These are phyloP conservation scores for Tetrapedia diversipes DNA, from an alignment of 2,888 invertebrate genomes.

Conservation along the genomic window DNA sequence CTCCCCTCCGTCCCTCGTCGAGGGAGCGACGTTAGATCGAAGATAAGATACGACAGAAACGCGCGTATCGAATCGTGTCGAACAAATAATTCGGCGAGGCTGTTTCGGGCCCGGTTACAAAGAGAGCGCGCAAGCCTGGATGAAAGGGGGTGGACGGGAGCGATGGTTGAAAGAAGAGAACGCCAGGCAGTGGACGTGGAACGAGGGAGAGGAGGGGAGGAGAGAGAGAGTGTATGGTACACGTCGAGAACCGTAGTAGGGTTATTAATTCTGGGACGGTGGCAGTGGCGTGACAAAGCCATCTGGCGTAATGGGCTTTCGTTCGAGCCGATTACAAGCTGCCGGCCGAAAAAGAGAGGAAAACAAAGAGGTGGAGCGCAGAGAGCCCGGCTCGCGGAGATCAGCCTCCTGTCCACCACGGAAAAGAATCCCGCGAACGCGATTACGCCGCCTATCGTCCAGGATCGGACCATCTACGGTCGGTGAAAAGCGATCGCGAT, in stretches of 20 bases:
- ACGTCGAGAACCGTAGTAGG: slow-evolving; percentile 59
- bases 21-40: slow-evolving; percentile 65
- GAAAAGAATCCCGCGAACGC: slow-evolving; percentile 17
- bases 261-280: slow-evolving; percentile 69
- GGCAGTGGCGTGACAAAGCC: slow-evolving; percentile 70
- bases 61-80: slow-evolving; percentile 70
- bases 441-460: neutral
- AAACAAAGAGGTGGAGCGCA: too few relatives aligned
- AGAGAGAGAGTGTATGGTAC: slow-evolving; percentile 39
- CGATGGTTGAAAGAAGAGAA: slow-evolving; percentile 13
- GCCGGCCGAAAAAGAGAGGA: slow-evolving; percentile 19
- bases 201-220: slow-evolving; percentile 4
- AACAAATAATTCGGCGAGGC: slow-evolving; percentile 69
- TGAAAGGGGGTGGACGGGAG: slow-evolving; percentile 8
- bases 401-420: slow-evolving; percentile 6
- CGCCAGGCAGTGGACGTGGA: neutral
- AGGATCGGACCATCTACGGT: neutral
- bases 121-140: slow-evolving; percentile 20
- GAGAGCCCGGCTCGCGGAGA: slow-evolving; percentile 20
- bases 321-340: slow-evolving; percentile 66
- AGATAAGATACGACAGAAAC: slow-evolving; percentile 68
- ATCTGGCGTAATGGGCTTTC: slow-evolving; percentile 70
- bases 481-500: neutral
- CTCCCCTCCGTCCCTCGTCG: slow-evolving; percentile 44
- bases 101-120: slow-evolving; percentile 54